Percentiles rank a stretch among this genome's conserved stretches.
Evolutionary conservation across 2,888 invertebrate species (phyloP).

Genomic region (Drosophila anomalata): DNA sequence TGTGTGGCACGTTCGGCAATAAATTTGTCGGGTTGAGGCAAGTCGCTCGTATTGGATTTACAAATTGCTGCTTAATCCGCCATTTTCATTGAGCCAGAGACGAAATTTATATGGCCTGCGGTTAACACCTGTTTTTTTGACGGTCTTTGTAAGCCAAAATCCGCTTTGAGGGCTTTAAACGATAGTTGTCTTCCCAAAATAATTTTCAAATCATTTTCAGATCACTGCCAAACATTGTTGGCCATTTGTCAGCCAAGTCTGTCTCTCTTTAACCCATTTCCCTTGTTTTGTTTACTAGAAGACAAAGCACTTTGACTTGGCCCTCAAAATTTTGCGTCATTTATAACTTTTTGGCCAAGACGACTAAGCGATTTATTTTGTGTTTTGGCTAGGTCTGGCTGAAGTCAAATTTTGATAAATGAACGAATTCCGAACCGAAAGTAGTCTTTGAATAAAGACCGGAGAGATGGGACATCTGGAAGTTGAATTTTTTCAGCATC

Average conservation of each 20-base stretch:
- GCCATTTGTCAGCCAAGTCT: neutral
- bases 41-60: constrained; percentile 55
- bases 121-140: constrained; percentile 57
- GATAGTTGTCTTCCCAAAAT: neutral
- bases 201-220: neutral
- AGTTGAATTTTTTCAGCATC: constrained; percentile 69
- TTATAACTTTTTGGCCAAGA: constrained; percentile 56
- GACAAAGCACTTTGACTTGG: constrained; percentile 10
- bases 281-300: constrained; percentile 5
- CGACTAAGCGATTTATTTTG: constrained; percentile 57
- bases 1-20: constrained; percentile 67
- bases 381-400: constrained; percentile 39
- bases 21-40: constrained; percentile 52
- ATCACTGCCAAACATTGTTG: neutral
- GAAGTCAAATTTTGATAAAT: constrained; percentile 68
- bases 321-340: constrained; percentile 46
- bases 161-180: neutral
- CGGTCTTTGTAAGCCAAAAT: constrained; percentile 11
- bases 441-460: constrained; percentile 54
- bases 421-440: constrained; percentile 24
- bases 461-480: constrained; percentile 29
- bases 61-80: constrained; percentile 60
- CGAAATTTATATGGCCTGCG: constrained; percentile 37
- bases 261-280: constrained; percentile 13
- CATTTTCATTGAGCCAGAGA: constrained; percentile 27